Conservation (phyloP, 2,888 invertebrate species). For the Melipona beecheii region DNA sequence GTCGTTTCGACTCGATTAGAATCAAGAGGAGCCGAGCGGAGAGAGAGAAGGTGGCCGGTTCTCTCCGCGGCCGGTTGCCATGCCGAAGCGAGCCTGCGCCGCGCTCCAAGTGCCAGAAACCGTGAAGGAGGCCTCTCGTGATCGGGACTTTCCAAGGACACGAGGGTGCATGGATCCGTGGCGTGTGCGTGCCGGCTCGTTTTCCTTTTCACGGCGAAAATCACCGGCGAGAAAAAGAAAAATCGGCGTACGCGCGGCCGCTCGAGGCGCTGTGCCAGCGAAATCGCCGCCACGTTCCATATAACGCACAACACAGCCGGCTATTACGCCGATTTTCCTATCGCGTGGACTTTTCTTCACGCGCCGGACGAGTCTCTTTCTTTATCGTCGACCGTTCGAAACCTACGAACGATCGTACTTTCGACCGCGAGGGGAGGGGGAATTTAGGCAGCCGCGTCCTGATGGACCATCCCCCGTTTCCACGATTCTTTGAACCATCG, state of each 20-base stretch:
- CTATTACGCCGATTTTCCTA: constrained; percentile 58
- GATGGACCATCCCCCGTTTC: not conserved
- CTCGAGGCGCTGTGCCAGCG: constrained; percentile 38
- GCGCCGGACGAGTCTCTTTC: constrained; percentile 1
- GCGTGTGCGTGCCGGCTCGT: constrained; percentile 52
- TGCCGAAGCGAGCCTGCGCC: constrained; percentile 46
- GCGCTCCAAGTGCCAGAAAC: constrained; percentile 72
- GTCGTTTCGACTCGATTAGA: constrained; percentile 24
- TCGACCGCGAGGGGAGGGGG: not conserved
- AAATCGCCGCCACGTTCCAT: constrained; percentile 66
- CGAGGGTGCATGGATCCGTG: constrained; percentile 66
- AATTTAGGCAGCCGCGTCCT: constrained; percentile 8
- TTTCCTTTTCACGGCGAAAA: constrained; percentile 70
- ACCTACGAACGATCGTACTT: not conserved
- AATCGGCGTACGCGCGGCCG: constrained; percentile 9
- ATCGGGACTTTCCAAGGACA: constrained; percentile 72
- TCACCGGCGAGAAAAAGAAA: constrained; percentile 50
- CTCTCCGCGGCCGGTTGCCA: constrained; percentile 52
- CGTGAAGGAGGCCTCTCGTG: constrained; percentile 73
- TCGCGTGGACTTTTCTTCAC: constrained; percentile 47
- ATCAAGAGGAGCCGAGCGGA: constrained; percentile 22
- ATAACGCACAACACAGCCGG: constrained; percentile 43
- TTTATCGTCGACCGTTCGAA: constrained; percentile 5
- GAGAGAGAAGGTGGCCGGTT: constrained; percentile 29
- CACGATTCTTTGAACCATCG: not conserved